A percentile compares a stretch with the other conserved stretches of the same genome.
phyloP scores from a whole-genome alignment of 92 coral and sea anemone species.

The Porites divaricata region DNA sequence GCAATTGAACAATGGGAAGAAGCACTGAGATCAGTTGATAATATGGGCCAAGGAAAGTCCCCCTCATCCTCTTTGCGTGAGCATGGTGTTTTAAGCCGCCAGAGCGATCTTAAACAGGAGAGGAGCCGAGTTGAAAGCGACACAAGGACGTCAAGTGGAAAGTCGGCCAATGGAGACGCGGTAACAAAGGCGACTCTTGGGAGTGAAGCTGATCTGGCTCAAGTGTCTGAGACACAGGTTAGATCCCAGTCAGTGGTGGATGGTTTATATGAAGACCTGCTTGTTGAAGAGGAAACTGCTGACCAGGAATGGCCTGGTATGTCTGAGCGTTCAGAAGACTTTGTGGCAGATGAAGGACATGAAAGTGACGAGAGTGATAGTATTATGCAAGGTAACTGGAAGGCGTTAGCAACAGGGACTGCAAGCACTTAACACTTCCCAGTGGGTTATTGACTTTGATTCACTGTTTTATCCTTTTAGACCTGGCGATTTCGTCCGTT shows the following conservation, averaged over 20 bases:
- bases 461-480: background rate
- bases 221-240: constrained; percentile 50
- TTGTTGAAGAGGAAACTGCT: constrained; percentile 60
- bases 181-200: constrained; percentile 75
- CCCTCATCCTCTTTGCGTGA: constrained; percentile 6
- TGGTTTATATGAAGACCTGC: constrained; percentile 42
- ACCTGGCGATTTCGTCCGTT: constrained; percentile 3
- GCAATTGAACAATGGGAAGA: constrained; percentile 12
- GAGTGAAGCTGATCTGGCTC: constrained; percentile 74
- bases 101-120: constrained; percentile 22
- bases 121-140: constrained; percentile 28
- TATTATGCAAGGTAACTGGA: constrained; percentile 6
- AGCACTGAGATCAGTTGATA: constrained; percentile 3
- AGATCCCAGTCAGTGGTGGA: constrained; percentile 63
- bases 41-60: background rate
- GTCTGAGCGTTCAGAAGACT: constrained; percentile 28
- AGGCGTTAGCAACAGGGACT: background rate
- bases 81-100: constrained; percentile 1
- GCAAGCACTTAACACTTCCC: background rate
- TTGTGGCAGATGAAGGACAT: constrained; percentile 4
- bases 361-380: constrained; percentile 10
- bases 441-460: background rate
- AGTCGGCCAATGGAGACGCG: constrained; percentile 30
- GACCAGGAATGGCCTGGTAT: constrained; percentile 73
- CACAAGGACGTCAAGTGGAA: constrained; percentile 41